These are phyloP conservation scores for Hippoglossus stenolepis DNA, from an alignment of 2,113 vertebrate genomes.

Conservation along the genomic window DNA sequence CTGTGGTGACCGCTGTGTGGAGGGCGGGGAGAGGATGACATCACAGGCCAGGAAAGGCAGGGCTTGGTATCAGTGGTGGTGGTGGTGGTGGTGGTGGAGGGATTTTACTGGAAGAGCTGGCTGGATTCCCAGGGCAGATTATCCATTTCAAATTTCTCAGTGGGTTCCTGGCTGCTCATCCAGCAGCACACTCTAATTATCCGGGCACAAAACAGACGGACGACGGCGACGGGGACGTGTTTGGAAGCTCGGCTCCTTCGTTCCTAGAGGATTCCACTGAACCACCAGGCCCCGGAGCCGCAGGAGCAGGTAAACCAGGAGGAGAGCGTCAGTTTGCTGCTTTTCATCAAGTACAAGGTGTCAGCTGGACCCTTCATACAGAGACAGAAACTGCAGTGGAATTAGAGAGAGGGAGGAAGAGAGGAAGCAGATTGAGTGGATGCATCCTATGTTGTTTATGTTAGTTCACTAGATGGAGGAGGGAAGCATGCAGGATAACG, in stretches of 20 bases:
- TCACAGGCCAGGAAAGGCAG: slow-evolving; percentile 34
- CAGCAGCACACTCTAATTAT: too few relatives aligned
- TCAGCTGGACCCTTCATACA: background rate
- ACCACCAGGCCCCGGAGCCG: background rate
- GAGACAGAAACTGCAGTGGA: background rate
- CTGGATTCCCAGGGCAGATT: slow-evolving; percentile 37
- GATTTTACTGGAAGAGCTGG: slow-evolving; percentile 48
- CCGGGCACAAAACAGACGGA: too few relatives aligned
- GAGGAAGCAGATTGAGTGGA: too few relatives aligned
- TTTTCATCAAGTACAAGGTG: background rate
- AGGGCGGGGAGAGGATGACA: slow-evolving; percentile 28
- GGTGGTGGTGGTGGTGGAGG: background rate
- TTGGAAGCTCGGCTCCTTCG: background rate
- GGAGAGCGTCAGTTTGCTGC: background rate
- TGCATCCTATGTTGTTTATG: too few relatives aligned
- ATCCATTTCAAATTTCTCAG: slow-evolving; percentile 58
- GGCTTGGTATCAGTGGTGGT: slow-evolving; percentile 13
- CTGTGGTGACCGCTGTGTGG: background rate
- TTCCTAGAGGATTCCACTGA: too few relatives aligned
- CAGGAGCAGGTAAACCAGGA: slow-evolving; percentile 33
- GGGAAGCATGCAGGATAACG: too few relatives aligned
- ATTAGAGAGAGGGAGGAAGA: too few relatives aligned
- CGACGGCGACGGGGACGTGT: background rate
- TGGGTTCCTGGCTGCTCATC: slow-evolving; percentile 29
- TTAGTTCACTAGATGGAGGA: too few relatives aligned